Conservation (phyloP, 2,113 vertebrate genomes). For the Corythaixoides concolor region DNA sequence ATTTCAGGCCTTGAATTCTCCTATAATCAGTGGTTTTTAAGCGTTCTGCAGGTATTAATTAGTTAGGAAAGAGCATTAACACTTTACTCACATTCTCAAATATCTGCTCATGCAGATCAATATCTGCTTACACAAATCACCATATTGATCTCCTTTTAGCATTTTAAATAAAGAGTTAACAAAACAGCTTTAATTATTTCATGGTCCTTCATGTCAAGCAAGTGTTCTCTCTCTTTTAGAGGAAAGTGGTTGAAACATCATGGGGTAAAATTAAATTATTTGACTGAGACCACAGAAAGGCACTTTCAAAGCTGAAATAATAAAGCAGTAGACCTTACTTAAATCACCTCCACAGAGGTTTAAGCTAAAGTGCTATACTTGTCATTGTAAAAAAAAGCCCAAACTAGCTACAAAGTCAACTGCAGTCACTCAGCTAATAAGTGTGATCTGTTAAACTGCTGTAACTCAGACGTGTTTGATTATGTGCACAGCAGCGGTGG, state of each 20-base stretch:
- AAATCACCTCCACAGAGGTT: conserved; percentile 40
- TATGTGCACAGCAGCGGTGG: background rate
- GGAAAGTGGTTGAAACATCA: conserved; percentile 1
- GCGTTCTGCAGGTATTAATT: background rate
- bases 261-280: conserved; percentile 29
- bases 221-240: background rate
- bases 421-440: conserved; percentile 30
- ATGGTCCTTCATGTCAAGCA: background rate
- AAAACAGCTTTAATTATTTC: background rate
- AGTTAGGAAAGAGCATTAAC: background rate
- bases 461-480: background rate
- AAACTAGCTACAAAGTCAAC: conserved; percentile 3
- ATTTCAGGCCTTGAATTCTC: background rate
- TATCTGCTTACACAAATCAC: background rate
- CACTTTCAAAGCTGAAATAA: conserved; percentile 31
- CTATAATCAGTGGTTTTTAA: background rate
- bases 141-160: background rate
- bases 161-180: background rate
- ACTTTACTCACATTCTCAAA: background rate
- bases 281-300: background rate
- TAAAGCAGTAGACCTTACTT: background rate
- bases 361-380: conserved; percentile 19
- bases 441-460: conserved; percentile 42
- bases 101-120: background rate
- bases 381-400: conserved; percentile 1